Base-by-base conservation (phyloP, 2,113 vertebrate genomes). In the Catharus fuscescens region DNA sequence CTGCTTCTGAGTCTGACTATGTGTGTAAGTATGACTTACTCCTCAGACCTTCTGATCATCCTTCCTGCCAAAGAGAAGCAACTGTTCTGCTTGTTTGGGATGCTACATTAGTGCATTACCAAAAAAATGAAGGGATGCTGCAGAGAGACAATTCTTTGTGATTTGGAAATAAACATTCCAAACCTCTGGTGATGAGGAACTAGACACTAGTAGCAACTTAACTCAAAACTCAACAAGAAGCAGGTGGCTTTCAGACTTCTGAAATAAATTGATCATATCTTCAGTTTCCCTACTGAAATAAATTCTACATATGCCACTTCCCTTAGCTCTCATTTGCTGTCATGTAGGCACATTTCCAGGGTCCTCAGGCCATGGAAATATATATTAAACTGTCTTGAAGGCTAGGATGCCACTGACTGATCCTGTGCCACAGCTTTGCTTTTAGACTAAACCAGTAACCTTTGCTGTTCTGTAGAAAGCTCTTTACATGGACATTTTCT, bases 311-410 rank as follows among this genome's bases (percentile, higher is more conserved):
- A 18, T 40, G 34, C 17, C 18, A 59, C 10, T 24, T 90, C 24
- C 24, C 18, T 26, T 62, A 25, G 32, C 20, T 57, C 23, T 40
- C 18, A 4, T 26, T 62, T 91, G 16, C 47, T 84, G 50, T 62
- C n/a, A 74, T 0, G 0, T 26, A 52, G 66, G 36, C 14, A 20
- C 0, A 0, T 70, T 84, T 54, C 48, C 31, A 60, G 14, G 4
- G 57, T 71, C 57, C 36, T 79, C 8, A 38, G 57, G 32, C 40
- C 31, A 32, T 42, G 18, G 28, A 45, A 86, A 73, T 32, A 23
- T 1, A 2, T 31, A 61, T 53, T 61, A 59, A 77, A 54, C 13
- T 38, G 14, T 66, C 32, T 32, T 54, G 48, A 79, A 80, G 38
- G 23, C 54, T 32, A 14, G 32, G 52, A 71, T 83, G 61, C 18